Evolutionary conservation across 1,140 invertebrate genomes (phyloP).

Genomic region (Rhyacophila brunnea): DNA sequence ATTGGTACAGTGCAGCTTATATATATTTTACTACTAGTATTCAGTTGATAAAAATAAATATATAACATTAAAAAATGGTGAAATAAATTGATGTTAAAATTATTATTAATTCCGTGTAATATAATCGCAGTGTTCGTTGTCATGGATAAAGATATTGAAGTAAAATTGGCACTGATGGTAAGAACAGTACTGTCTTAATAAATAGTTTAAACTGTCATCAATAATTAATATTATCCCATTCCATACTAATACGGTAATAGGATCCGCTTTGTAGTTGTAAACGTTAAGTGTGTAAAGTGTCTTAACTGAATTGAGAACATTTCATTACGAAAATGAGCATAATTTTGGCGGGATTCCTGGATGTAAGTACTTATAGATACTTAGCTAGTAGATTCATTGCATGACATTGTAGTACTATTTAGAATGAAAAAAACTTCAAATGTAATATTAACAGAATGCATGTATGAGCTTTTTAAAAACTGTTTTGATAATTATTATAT

Average conservation of each 20-base stretch:
- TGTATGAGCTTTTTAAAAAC: no score
- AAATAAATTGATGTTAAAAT: no score
- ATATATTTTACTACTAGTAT: no score
- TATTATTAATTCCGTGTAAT: no score
- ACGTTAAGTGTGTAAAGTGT: constrained; percentile 7
- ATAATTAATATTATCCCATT: constrained; percentile 2
- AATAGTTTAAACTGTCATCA: background rate
- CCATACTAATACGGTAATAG: constrained; percentile 13
- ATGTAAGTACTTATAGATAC: constrained; percentile 28
- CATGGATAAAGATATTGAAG: constrained; percentile 8
- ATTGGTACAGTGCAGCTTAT: no score
- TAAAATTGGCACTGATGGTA: constrained; percentile 18
- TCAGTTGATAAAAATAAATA: no score
- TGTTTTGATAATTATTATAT: no score
- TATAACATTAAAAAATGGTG: no score
- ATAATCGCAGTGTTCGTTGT: background rate
- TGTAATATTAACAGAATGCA: no score
- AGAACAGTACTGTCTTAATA: background rate
- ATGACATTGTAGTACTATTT: no score
- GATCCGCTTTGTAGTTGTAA: background rate
- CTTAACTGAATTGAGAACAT: background rate
- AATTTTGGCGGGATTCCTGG: constrained; percentile 28
- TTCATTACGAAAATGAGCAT: constrained; percentile 21
- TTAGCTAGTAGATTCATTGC: no score
- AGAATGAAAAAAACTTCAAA: no score